Conservation (phyloP, 2,888 invertebrate species). For the Cataglyphis altisquamis region DNA sequence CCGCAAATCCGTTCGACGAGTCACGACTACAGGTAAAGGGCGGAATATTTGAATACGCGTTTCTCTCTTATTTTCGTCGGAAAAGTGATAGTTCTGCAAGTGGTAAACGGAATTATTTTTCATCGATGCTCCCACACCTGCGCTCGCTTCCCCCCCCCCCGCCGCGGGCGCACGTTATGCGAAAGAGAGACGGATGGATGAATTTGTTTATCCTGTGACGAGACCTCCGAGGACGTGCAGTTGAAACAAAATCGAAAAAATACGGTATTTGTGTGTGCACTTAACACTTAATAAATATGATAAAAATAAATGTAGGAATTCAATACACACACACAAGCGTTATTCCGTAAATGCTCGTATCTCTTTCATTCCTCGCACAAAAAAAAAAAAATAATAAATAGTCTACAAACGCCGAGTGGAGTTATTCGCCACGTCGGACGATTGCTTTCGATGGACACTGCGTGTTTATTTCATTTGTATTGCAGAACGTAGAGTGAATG, state of each 20-base stretch:
- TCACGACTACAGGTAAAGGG: conserved; percentile 10
- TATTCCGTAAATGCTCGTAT: conserved; percentile 32
- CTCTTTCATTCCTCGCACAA: conserved; percentile 16
- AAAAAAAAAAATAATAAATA: conserved; percentile 22
- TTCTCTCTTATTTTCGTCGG: conserved; percentile 34
- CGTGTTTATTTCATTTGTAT: conserved; percentile 43
- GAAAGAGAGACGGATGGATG: neutral
- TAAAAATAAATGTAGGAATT: conserved; percentile 29
- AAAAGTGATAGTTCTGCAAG: conserved; percentile 45
- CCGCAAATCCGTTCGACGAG: conserved; percentile 16
- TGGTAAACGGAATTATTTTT: conserved; percentile 47
- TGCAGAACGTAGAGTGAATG: conserved; percentile 30
- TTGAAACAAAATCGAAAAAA: conserved; percentile 18
- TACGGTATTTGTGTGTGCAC: neutral
- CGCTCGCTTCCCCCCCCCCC: neutral
- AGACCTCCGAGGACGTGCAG: neutral
- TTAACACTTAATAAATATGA: conserved; percentile 3
- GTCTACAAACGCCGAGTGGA: conserved; percentile 23
- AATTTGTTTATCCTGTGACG: neutral
- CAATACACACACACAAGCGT: conserved; percentile 1
- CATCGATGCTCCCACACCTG: conserved; percentile 3
- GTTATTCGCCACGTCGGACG: conserved; percentile 34
- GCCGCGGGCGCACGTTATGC: neutral
- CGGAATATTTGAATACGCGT: conserved; percentile 45
- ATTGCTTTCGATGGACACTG: conserved; percentile 45